These are phyloP conservation scores for Melinopterus prodromus DNA, from an alignment of 2,888 invertebrate genomes.

Conservation along the genomic window DNA sequence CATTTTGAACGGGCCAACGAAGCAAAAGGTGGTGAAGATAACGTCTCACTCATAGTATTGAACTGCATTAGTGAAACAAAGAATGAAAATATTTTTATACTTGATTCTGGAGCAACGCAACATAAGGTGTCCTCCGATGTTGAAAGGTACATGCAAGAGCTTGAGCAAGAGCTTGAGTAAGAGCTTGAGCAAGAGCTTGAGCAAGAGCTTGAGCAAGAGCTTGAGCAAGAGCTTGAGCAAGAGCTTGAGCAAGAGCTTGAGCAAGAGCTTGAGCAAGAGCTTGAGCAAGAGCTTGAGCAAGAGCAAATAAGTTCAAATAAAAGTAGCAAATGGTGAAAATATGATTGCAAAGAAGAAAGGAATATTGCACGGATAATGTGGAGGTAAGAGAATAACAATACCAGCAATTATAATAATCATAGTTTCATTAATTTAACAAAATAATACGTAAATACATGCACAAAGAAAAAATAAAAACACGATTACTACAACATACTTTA, in stretches of 20 bases:
- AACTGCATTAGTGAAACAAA: neutral
- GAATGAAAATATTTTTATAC: neutral
- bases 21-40: neutral
- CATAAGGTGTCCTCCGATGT: neutral
- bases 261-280: neutral
- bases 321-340: slow-evolving; percentile 4
- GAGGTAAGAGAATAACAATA: neutral
- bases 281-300: neutral
- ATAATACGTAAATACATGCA: too few relatives aligned
- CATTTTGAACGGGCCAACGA: neutral
- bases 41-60: neutral
- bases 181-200: neutral
- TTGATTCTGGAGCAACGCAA: slow-evolving; percentile 7
- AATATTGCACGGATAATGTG: neutral
- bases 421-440: too few relatives aligned
- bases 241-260: neutral
- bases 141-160: neutral
- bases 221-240: neutral
- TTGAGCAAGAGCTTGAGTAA: neutral
- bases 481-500: too few relatives aligned
- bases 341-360: neutral
- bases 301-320: neutral
- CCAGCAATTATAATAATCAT: too few relatives aligned
- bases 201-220: neutral
- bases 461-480: too few relatives aligned